Evolutionary conservation across 2,797 vertebrate genomes (phyloP).

Genomic region (Natrix natrix): DNA sequence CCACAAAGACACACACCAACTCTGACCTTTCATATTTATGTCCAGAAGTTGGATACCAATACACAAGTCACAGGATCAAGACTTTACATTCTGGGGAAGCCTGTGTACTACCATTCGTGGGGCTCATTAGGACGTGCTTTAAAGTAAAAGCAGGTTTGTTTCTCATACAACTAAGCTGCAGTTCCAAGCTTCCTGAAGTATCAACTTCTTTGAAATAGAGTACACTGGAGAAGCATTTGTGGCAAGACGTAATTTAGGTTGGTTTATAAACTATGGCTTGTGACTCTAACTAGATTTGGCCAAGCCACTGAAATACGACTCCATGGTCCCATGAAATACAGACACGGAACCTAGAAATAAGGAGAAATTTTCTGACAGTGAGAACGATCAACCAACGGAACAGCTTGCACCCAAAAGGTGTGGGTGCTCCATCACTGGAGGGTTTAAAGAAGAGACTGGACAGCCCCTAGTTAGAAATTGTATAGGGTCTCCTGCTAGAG

Average conservation of each 20-base stretch:
- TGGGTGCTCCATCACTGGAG: too few species aligned
- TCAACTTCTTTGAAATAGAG: not conserved
- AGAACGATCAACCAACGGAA: too few species aligned
- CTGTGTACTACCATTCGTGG: not conserved
- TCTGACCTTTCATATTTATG: not conserved
- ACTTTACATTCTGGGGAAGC: not conserved
- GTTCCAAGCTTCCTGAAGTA: not conserved
- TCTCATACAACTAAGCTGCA: not conserved
- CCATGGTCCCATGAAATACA: not conserved
- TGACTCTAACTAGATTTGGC: not conserved
- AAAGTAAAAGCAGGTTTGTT: not conserved
- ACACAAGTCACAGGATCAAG: not conserved
- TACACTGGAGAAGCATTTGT: not conserved
- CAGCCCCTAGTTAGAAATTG: too few species aligned
- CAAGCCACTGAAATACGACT: not conserved
- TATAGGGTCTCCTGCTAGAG: too few species aligned
- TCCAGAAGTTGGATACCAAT: not conserved
- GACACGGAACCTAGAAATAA: too few species aligned
- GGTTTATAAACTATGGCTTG: not conserved
- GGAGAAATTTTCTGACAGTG: too few species aligned
- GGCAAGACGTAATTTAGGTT: not conserved
- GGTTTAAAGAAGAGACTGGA: too few species aligned
- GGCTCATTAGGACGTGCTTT: not conserved
- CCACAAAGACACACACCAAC: not conserved
- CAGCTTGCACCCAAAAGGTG: too few species aligned